Conservation (phyloP, 2,797 vertebrate genomes). For the Chiroxiphia lanceolata region DNA sequence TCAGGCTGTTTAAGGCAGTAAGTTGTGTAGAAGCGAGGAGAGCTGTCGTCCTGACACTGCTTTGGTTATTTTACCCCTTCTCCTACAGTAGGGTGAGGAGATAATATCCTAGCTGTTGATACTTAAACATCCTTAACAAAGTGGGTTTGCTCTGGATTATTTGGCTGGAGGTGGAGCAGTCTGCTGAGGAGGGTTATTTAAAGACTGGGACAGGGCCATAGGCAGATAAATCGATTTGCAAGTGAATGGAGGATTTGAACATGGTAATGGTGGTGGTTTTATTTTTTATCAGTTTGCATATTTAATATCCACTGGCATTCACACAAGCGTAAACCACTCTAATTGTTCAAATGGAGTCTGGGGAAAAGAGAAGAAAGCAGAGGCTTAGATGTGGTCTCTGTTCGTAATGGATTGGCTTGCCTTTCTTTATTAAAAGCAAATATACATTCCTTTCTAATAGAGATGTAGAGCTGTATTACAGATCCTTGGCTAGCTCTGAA, state of each 20-base stretch:
- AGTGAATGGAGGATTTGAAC: conserved; percentile 32
- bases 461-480: conserved; percentile 12
- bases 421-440: conserved; percentile 60
- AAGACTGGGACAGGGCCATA: conserved; percentile 42
- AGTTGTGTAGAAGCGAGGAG: background rate
- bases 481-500: conserved; percentile 46
- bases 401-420: conserved; percentile 36
- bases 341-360: conserved; percentile 48
- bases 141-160: conserved; percentile 39
- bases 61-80: background rate
- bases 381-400: conserved; percentile 20
- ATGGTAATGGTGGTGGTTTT: conserved; percentile 9
- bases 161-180: conserved; percentile 55
- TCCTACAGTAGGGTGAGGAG: background rate
- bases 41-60: background rate
- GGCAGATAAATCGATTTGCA: conserved; percentile 58
- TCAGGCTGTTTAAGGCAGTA: background rate
- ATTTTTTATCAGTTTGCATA: conserved; percentile 52
- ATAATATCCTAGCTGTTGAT: background rate
- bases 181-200: conserved; percentile 59
- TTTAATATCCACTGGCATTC: conserved; percentile 41
- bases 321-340: background rate
- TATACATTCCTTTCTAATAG: conserved; percentile 35
- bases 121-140: conserved; percentile 8
- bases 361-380: conserved; percentile 38